These are phyloP conservation scores for Mycteria americana DNA, from an alignment of 2,797 vertebrate species.

Conservation along the genomic window DNA sequence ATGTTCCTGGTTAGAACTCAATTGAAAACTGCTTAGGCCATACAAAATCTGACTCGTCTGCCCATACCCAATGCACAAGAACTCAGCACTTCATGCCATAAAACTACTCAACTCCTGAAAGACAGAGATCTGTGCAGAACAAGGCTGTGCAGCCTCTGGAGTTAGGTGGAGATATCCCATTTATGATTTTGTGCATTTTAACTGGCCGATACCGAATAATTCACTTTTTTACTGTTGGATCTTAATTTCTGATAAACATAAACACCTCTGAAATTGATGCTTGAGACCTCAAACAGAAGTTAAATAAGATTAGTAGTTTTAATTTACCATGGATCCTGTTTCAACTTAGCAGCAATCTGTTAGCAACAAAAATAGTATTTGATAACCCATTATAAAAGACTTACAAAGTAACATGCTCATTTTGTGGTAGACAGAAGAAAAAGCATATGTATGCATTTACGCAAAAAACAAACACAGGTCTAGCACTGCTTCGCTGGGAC, in stretches of 20 bases:
- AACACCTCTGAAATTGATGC: neutral
- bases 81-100: neutral
- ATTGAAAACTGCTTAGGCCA: neutral
- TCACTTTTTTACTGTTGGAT: neutral
- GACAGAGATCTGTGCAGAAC: neutral
- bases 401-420: neutral
- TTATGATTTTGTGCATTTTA: neutral
- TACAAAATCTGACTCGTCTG: neutral
- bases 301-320: neutral
- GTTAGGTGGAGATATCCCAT: neutral
- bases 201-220: neutral
- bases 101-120: neutral
- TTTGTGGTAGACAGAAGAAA: neutral
- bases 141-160: neutral
- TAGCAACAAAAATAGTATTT: neutral
- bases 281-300: neutral
- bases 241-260: neutral
- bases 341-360: neutral
- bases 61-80: neutral
- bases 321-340: neutral
- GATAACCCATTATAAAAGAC: neutral
- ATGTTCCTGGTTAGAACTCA: neutral
- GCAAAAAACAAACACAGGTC: neutral
- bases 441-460: neutral
- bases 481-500: neutral